Evolutionary conservation across 2,888 invertebrate genomes (phyloP).

Genomic region (Melikaiella ostensackeni): DNA sequence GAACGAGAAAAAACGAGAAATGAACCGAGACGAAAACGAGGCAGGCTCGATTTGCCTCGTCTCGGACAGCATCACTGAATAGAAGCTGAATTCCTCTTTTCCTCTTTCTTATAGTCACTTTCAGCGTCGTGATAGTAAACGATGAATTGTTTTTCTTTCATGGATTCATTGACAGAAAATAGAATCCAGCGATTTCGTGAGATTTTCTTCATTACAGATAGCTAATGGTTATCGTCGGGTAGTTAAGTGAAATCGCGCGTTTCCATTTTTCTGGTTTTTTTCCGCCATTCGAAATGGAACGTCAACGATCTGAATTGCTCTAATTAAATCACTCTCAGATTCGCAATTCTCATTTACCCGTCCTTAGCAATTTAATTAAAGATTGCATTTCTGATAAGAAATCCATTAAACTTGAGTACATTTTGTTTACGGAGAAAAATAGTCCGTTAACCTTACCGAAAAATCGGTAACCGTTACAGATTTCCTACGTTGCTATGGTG

Average conservation of each 20-base stretch:
- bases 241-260: constrained; percentile 52
- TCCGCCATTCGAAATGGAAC: background rate
- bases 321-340: background rate
- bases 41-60: background rate
- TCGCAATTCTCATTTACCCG: background rate
- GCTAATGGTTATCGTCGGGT: constrained; percentile 55
- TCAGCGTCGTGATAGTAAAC: background rate
- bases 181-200: background rate
- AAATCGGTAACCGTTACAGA: too few relatives aligned
- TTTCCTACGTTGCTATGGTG: too few relatives aligned
- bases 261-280: constrained; percentile 6
- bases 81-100: background rate
- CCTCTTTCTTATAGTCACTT: background rate
- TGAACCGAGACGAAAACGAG: too few relatives aligned
- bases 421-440: too few relatives aligned
- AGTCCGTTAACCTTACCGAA: too few relatives aligned
- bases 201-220: constrained; percentile 15
- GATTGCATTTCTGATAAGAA: background rate
- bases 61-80: too few relatives aligned
- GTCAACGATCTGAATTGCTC: background rate
- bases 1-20: too few relatives aligned
- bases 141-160: background rate
- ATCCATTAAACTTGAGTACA: background rate
- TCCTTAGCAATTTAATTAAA: background rate
- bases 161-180: background rate